Evolutionary conservation across 2,797 vertebrate genomes (phyloP), one percentile per base, ranked within the genome.

Genomic region (Halcyon badia): DNA sequence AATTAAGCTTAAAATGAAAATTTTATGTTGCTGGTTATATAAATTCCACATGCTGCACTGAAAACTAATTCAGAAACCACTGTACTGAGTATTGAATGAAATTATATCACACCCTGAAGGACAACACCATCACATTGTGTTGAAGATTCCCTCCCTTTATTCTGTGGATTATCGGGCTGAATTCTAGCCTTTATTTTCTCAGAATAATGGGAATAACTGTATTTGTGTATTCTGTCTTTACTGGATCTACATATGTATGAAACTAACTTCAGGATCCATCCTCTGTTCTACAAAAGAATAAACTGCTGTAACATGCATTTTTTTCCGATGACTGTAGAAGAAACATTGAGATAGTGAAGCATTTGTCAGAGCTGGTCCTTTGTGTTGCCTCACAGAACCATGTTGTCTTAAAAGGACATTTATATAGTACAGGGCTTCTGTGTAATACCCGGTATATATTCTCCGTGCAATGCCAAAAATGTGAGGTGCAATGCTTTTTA

Each of bases 351-450:
- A 68, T 66, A 82, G 88, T 10, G 88, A 90, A 89, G 66, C 89
- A 77, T 92, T 95, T 83, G 90, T 94, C 65, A 83, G 81, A 97
- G 58, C 71, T 69, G 71, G 49, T 89, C 60, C 66, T 95, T 96
- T 93, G 85, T 89, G 92, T 64, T 77, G 49, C 58, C 37, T 94
- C 77, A 66, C 57, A 30, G 64, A 79, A 68, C 49, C 56, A 33
- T 75, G 78, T 87, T 83, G 65, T 75, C 77, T 94, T 52, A 31
- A 58, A 54, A 70, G 75, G 83, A 35, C 70, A 96, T 96, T 96
- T 96, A 90, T 69, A 72, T 54, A 52, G 91, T 65, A 16, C 35
- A 31, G 24, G 42, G 76, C 51, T 90, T 78, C 94, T 90, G 51
- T 64, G 57, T 94, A 88, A 79, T 86, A 82, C 84, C 70, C 78